Evolutionary conservation across 2,888 invertebrate genomes (phyloP), one percentile per base, ranked within the genome.

Genomic region (Sphaeridia pumilis): DNA sequence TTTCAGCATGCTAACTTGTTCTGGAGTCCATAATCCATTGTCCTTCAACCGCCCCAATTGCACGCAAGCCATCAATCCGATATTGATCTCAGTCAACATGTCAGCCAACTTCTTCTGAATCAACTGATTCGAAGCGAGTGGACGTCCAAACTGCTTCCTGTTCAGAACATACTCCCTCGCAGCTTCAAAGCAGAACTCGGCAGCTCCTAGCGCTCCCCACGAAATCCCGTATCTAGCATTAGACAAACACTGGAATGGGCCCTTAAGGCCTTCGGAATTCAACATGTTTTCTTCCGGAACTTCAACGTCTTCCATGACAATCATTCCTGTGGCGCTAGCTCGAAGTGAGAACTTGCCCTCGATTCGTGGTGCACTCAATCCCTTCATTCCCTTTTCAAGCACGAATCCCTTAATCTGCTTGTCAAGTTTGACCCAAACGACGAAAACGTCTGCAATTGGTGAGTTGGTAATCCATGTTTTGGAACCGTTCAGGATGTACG

Each of bases 91-190:
- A 1, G 89, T 89, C 66, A 87, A 71, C 85, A 95, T 95, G 72
- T 99, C 94, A 1, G 94, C 93, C 70, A 98, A 73, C 74, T 98
- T 98, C 74, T 92, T 90, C 74, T 98, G 98, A 64, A 97, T 82
- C 60, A 99, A 73, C 74, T 99, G 98, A 74, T 87, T 94, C 46
- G 87, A 83, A n/a, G 97, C 98, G 59, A 99, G 74, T 27, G 98
- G 97, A 60, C 81, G 78, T 17, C 83, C 82, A 72, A 98, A 98
- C 75, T 98, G 97, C 65, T 81, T 80, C 66, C 97, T 80, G 71
- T 97, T 93, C 64, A 97, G 68, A 47, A 88, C 85, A 72, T 98
- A 98, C 70, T 84, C 80, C 63, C 94, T 79, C 22, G 93, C 92
- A 49, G 85, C 77, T 66, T 82, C 79, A 66, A 95, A 77, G 74